These are phyloP conservation scores for Mantis religiosa DNA, from an alignment of 2,888 invertebrate genomes.

Conservation along the genomic window DNA sequence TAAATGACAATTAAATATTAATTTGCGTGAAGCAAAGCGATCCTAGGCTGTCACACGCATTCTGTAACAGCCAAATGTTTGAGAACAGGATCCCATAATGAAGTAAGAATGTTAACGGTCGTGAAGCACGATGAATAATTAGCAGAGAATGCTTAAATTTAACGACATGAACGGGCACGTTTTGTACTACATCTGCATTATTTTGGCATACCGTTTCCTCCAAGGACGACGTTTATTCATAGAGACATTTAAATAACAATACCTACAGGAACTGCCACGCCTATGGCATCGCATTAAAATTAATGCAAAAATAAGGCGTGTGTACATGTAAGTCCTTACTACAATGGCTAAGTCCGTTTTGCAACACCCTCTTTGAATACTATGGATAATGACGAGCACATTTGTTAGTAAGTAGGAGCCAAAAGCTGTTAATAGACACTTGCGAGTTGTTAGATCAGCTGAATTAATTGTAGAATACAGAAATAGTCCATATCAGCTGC, in stretches of 20 bases:
- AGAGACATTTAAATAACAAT: background rate
- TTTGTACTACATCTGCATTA: background rate
- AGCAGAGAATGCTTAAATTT: background rate
- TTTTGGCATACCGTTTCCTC: background rate
- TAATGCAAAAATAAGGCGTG: too few relatives aligned
- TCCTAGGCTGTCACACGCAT: background rate
- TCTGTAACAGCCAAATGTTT: background rate
- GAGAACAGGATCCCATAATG: background rate
- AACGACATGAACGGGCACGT: background rate
- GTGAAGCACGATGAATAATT: constrained; percentile 5
- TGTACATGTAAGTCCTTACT: too few relatives aligned
- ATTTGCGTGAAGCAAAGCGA: background rate
- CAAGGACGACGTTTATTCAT: background rate
- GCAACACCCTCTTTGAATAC: too few relatives aligned
- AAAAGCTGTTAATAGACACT: too few relatives aligned
- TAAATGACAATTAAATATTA: too few relatives aligned
- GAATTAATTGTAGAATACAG: too few relatives aligned
- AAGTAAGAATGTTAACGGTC: background rate
- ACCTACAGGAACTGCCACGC: background rate
- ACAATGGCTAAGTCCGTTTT: too few relatives aligned
- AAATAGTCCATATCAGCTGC: too few relatives aligned
- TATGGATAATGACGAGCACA: too few relatives aligned
- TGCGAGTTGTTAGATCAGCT: too few relatives aligned
- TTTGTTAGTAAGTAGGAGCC: too few relatives aligned
- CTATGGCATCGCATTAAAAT: background rate